A percentile compares a stretch with the other conserved stretches of the same genome.
Evolutionary conservation across 2,797 vertebrate genomes (phyloP).

Genomic region (Sciaenops ocellatus): DNA sequence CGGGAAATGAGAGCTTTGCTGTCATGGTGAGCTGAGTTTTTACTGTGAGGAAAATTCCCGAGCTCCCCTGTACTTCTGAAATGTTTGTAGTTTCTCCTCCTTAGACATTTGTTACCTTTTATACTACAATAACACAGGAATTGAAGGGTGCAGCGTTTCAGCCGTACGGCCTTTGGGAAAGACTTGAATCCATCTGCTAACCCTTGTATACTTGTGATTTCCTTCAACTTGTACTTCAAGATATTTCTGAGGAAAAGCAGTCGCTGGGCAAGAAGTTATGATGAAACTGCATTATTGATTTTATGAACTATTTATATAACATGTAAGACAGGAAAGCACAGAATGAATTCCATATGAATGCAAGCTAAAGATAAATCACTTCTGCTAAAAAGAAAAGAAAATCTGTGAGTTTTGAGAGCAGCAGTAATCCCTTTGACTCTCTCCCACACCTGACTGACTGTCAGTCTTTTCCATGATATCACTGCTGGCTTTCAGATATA

Average conservation of each 20-base stretch:
- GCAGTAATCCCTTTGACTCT: conserved; percentile 50
- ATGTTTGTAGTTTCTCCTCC: conserved; percentile 47
- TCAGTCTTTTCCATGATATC: conserved; percentile 72
- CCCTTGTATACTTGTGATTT: conserved; percentile 11
- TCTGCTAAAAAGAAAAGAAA: neutral
- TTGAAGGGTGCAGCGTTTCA: conserved; percentile 29
- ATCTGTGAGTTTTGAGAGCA: conserved; percentile 22
- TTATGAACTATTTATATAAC: conserved; percentile 11
- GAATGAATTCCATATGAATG: conserved; percentile 23
- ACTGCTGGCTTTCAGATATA: conserved; percentile 62
- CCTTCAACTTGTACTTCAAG: neutral
- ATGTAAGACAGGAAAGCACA: neutral
- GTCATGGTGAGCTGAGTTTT: conserved; percentile 74
- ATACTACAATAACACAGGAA: conserved; percentile 39
- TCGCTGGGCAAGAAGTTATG: neutral
- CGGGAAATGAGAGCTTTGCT: conserved; percentile 79
- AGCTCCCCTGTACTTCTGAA: conserved; percentile 40
- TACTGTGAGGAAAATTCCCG: conserved; percentile 68
- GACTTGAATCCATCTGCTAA: conserved; percentile 14
- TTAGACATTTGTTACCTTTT: conserved; percentile 58
- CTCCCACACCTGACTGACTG: conserved; percentile 59
- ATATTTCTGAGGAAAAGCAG: conserved; percentile 21
- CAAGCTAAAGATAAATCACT: conserved; percentile 6
- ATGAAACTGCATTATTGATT: conserved; percentile 17
- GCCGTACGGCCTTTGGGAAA: conserved; percentile 11